phyloP scores from a whole-genome alignment of 2,797 vertebrate genomes.

The Pipistrellus kuhlii region DNA sequence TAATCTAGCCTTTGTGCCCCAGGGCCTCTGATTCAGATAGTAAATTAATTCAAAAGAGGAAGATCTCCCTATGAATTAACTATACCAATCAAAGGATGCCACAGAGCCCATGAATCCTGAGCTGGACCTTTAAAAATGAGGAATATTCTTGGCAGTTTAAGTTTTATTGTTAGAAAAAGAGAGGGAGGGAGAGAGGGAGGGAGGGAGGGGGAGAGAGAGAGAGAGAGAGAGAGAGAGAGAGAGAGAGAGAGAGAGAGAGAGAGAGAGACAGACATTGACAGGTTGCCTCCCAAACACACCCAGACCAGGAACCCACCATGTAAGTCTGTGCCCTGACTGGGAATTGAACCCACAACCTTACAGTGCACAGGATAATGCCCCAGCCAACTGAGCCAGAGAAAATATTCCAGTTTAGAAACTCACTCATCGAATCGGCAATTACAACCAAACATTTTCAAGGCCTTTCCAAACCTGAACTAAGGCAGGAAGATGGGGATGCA shows the following conservation, averaged over 20 bases:
- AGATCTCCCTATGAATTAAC: not conserved
- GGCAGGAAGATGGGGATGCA: not conserved
- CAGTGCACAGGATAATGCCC: not conserved
- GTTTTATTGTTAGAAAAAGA: too few relatives aligned
- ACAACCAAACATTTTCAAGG: not conserved
- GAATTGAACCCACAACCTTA: too few relatives aligned
- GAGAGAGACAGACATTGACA: not conserved
- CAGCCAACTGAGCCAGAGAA: not conserved
- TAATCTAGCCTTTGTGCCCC: not conserved
- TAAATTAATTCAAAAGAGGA: not conserved
- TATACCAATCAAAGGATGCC: not conserved
- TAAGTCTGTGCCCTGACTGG: too few relatives aligned
- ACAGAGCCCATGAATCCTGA: not conserved
- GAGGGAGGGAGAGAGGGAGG: too few relatives aligned
- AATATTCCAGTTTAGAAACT: not conserved
- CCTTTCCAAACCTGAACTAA: not conserved
- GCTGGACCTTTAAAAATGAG: not conserved
- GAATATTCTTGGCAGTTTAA: not conserved
- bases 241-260: too few relatives aligned
- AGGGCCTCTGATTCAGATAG: not conserved
- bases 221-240: too few relatives aligned
- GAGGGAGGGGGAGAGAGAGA: not conserved
- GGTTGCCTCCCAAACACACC: too few relatives aligned
- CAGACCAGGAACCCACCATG: too few relatives aligned
- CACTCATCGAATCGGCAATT: not conserved